phyloP scores from a whole-genome alignment of 1,140 invertebrate genomes.

The Ganaspis sp. region DNA sequence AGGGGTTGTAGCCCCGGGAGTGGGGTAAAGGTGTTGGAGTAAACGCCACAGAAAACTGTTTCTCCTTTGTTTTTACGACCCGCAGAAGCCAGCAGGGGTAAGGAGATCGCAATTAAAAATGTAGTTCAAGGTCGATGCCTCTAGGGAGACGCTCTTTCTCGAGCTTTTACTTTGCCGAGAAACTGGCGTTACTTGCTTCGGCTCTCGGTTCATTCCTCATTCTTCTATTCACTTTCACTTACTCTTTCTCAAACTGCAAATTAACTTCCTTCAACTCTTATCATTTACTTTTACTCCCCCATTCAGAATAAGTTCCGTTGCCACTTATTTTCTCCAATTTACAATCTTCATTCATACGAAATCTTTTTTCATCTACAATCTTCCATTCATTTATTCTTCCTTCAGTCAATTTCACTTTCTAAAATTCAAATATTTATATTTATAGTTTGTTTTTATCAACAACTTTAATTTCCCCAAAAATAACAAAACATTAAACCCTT shows the following conservation, averaged over 20 bases:
- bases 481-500: too few species aligned
- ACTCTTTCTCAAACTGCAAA: background rate
- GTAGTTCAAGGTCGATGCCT: conserved; percentile 74
- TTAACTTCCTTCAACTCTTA: conserved; percentile 12
- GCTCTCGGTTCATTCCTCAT: conserved; percentile 35
- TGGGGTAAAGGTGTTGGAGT: conserved; percentile 38
- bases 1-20: conserved; percentile 54
- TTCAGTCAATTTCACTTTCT: too few species aligned
- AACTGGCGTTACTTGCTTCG: conserved; percentile 30
- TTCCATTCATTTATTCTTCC: too few species aligned
- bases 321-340: too few species aligned
- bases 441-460: too few species aligned
- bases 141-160: conserved; percentile 51
- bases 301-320: too few species aligned
- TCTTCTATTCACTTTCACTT: conserved; percentile 27
- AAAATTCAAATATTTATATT: too few species aligned
- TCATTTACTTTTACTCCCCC: conserved; percentile 15
- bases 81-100: conserved; percentile 45
- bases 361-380: too few species aligned
- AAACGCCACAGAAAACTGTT: conserved; percentile 68
- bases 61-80: conserved; percentile 73
- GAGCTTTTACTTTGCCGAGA: conserved; percentile 33
- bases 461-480: too few species aligned
- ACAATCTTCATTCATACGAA: too few species aligned
- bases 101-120: conserved; percentile 74